Conservation (phyloP, 2,113 vertebrate species). For the Bathybates hornii region DNA sequence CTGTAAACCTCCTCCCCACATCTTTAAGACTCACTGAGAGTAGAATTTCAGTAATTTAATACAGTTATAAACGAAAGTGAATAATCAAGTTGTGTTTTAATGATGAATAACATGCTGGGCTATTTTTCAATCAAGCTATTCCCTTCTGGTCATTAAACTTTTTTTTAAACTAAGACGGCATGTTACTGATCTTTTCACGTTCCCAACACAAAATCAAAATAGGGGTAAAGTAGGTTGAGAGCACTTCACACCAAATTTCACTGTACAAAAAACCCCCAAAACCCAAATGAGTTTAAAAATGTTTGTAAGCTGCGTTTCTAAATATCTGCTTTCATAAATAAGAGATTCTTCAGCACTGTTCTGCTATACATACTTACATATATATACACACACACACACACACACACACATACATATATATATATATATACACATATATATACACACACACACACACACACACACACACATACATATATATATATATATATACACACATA, state of each 20-base stretch:
- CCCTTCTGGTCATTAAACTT: neutral
- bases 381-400: too few relatives aligned
- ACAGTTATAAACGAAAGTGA: neutral
- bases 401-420: too few relatives aligned
- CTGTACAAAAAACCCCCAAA: neutral
- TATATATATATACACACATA: too few relatives aligned
- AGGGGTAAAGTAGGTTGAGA: neutral
- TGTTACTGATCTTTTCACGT: neutral
- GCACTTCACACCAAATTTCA: neutral
- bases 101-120: neutral
- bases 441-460: neutral
- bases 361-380: neutral
- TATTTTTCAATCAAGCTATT: neutral
- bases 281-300: neutral
- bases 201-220: neutral
- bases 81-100: neutral
- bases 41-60: neutral
- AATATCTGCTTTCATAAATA: neutral
- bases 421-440: too few relatives aligned
- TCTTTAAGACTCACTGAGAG: neutral
- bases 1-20: neutral
- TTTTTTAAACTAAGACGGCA: neutral
- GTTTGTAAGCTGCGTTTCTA: neutral
- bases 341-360: neutral
- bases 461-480: neutral